Base-by-base conservation (phyloP, 2,888 invertebrate species). In the Tipula confusa region DNA sequence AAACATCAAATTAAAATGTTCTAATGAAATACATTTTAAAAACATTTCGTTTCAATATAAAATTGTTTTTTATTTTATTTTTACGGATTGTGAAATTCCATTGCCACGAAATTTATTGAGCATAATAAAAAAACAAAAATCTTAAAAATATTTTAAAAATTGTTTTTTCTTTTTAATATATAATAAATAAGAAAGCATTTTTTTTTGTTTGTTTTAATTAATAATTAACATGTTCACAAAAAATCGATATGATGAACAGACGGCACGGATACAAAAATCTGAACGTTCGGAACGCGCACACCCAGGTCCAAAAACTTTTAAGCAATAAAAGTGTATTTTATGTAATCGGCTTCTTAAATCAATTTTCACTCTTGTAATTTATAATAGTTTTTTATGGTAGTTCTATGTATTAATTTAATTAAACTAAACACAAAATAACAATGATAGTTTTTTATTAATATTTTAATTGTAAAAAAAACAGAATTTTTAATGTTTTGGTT, bases 141-240 rank as follows among this genome's bases (percentile, higher is more conserved):
- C 64, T 64, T 64, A 64, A 64, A 24, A 64, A 64, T 64, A 64
- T 64, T 43, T 24, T 11, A 64, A n/a, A 64, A 64, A 24, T 24
- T 64, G 64, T 64, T 64, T 64, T 18, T n/a, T n/a, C n/a, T n/a
- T 33, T 33, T 33, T 33, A 33, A 33, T n/a, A n/a, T 33, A 64
- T 64, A 64, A 64, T 64, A 64, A 64, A 64, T 64, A 64, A 64
- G 64, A 64, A 64, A 64, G 64, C 64, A 24, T 64, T 43, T 43
- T 33, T 33, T 33, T 33, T 33, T 33, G 33, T 33, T 15, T 43
- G 15, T 6, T 43, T 43, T 43, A 15, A 43, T n/a, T n/a, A 43
- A 43, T 43, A 43, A 64, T 64, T 64, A n/a, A 64, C 64, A 64
- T 24, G 64, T 24, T 24, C n/a, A n/a, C n/a, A n/a, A 9, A 64